These are phyloP conservation scores for Andrena dorsata DNA, from an alignment of 2,888 invertebrate genomes.

Conservation along the genomic window DNA sequence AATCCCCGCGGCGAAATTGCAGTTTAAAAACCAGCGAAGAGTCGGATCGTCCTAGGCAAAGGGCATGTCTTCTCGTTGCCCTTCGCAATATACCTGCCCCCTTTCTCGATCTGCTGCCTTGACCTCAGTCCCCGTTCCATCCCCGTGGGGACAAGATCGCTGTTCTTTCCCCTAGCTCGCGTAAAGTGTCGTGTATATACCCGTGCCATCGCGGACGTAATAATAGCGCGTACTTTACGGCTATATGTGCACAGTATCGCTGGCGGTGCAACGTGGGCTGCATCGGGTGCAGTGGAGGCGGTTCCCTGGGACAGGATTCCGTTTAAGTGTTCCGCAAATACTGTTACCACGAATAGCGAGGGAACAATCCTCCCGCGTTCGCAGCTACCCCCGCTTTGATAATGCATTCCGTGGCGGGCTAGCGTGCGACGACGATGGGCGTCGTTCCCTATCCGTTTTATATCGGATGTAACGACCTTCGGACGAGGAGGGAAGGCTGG, in stretches of 20 bases:
- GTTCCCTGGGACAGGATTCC: conserved; percentile 64
- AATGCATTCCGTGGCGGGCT: conserved; percentile 58
- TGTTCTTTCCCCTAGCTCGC: conserved; percentile 22
- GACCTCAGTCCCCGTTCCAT: not conserved
- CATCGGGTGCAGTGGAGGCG: conserved; percentile 36
- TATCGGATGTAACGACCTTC: conserved; percentile 55
- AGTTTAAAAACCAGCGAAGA: too few species aligned
- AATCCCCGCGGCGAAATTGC: too few species aligned
- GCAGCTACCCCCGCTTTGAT: conserved; percentile 59
- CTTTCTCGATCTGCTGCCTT: conserved; percentile 16
- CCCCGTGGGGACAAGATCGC: conserved; percentile 25
- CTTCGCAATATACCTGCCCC: not conserved
- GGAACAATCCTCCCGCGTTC: conserved; percentile 70
- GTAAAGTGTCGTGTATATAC: conserved; percentile 59
- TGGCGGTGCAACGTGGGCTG: conserved; percentile 35
- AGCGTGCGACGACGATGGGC: conserved; percentile 47
- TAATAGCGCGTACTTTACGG: conserved; percentile 71
- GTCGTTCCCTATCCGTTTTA: conserved; percentile 70
- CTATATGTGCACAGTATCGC: conserved; percentile 62
- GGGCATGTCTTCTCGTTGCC: not conserved
- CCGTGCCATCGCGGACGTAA: conserved; percentile 59
- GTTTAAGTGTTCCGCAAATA: conserved; percentile 80
- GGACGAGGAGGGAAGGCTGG: not conserved
- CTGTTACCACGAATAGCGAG: conserved; percentile 73
- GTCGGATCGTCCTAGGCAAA: too few species aligned